Evolutionary conservation across 92 coral and sea anemone species (phyloP).

Genomic region (Virgularia gustaviana): DNA sequence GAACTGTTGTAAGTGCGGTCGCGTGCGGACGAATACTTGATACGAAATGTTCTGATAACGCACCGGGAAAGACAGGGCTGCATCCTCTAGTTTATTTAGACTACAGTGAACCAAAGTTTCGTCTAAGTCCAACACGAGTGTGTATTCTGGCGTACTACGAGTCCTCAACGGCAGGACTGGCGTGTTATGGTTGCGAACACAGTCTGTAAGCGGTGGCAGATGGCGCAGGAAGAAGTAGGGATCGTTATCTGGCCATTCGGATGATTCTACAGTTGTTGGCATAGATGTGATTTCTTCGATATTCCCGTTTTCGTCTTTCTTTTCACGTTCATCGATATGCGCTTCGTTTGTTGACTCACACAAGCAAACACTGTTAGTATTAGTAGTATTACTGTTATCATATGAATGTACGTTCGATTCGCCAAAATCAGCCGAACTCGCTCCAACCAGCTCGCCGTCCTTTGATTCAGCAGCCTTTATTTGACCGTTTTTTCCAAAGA

Average conservation of each 20-base stretch:
- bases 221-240: constrained; percentile 92
- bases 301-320: constrained; percentile 91
- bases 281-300: constrained; percentile 66
- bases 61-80: constrained; percentile 93
- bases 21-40: constrained; percentile 95
- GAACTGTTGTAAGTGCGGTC: constrained; percentile 91
- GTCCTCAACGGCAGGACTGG: constrained; percentile 92
- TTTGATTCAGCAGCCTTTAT: constrained; percentile 53
- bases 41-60: constrained; percentile 90
- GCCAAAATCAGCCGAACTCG: constrained; percentile 34
- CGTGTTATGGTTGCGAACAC: constrained; percentile 66
- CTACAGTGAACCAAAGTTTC: constrained; percentile 99
- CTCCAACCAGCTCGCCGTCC: constrained; percentile 50
- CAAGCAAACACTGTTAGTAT: constrained; percentile 38
- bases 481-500: constrained; percentile 96
- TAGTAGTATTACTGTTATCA: too few species aligned
- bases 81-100: constrained; percentile 94
- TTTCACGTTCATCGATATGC: constrained; percentile 26
- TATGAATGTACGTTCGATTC: constrained; percentile 38
- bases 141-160: constrained; percentile 95
- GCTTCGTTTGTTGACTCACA: constrained; percentile 39
- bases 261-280: constrained; percentile 36
- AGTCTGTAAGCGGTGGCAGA: constrained; percentile 85
- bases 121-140: constrained; percentile 91
- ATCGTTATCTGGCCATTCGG: constrained; percentile 85